phyloP scores from a whole-genome alignment of 1,140 invertebrate species.

The Musca domestica region DNA sequence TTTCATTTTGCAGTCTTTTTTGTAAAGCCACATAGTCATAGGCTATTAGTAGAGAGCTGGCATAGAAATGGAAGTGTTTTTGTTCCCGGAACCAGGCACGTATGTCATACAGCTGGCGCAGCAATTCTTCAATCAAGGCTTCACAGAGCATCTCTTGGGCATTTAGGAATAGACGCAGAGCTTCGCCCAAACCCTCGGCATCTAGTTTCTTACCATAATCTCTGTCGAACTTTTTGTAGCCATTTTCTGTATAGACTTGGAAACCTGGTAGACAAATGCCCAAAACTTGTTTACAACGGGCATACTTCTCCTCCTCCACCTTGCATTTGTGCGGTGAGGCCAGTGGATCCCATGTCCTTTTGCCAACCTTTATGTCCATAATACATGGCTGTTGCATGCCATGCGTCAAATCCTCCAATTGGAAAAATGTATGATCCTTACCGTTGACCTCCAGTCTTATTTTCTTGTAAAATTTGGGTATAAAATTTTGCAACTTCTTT shows the following conservation, averaged over 20 bases:
- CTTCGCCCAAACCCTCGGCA: slow-evolving; percentile 64
- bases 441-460: slow-evolving; percentile 42
- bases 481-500: slow-evolving; percentile 27
- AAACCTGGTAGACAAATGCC: slow-evolving; percentile 90
- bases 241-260: slow-evolving; percentile 67
- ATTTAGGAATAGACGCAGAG: slow-evolving; percentile 69
- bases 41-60: slow-evolving; percentile 80
- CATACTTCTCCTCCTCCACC: slow-evolving; percentile 78
- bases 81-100: slow-evolving; percentile 71
- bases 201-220: slow-evolving; percentile 75
- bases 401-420: slow-evolving; percentile 77
- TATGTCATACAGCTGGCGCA: slow-evolving; percentile 68
- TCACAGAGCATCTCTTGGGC: slow-evolving; percentile 56
- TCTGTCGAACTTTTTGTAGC: slow-evolving; percentile 63
- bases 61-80: slow-evolving; percentile 67
- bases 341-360: slow-evolving; percentile 82
- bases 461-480: slow-evolving; percentile 43
- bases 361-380: slow-evolving; percentile 92
- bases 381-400: slow-evolving; percentile 82
- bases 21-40: slow-evolving; percentile 62
- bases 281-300: slow-evolving; percentile 67
- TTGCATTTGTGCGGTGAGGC: slow-evolving; percentile 75
- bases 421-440: slow-evolving; percentile 67
- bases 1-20: slow-evolving; percentile 3
- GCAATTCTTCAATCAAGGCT: slow-evolving; percentile 65